Evolutionary conservation across 2,888 invertebrate genomes (phyloP), one percentile per base, ranked within the genome.

Genomic region (Alviniconcha strummeri): DNA sequence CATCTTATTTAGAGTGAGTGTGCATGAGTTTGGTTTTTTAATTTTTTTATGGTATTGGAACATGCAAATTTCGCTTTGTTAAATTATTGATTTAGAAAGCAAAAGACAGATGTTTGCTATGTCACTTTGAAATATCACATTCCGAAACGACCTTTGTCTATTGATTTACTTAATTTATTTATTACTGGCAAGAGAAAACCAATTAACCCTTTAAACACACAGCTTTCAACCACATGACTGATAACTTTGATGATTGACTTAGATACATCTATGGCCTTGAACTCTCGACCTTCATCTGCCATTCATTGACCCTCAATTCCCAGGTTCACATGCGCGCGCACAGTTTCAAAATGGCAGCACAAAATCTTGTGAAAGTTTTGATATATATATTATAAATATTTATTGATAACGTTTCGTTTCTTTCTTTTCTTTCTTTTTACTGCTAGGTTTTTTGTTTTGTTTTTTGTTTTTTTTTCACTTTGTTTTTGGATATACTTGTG

Each of bases 301-400:
- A 60, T 81, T 78, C 60, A 72, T 36, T 81, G 60, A 81, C 57
- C 56, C 54, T 74, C 36, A n/a, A 74, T 71, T 60, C 60, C 36
- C 69, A 75, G 75, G 74, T 81, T 64, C 74, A 64, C 72, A n/a
- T 75, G 64, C 81, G 81, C 81, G 81, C 81, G 75, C 81, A 81
- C 74, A 75, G 81, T 75, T 75, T 72, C 81, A n/a, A 81, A 81
- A 81, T 81, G 81, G 81, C 81, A 81, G 81, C 81, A 81, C 55
- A 81, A 75, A 72, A 75, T 60, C 54, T 81, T 74, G 81, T 64
- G 64, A 56, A 17, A 80, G 60, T 80, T 67, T 80, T 60, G 79
- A 17, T 67, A 55, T 7, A 56, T 17, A 52, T 54, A 56, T 13
- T 64, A 64, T 64, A 13, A 64, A 13, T 69, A 69, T 69, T 69